Conservation (phyloP, 2,888 invertebrate species). For the Callinectes sapidus region DNA sequence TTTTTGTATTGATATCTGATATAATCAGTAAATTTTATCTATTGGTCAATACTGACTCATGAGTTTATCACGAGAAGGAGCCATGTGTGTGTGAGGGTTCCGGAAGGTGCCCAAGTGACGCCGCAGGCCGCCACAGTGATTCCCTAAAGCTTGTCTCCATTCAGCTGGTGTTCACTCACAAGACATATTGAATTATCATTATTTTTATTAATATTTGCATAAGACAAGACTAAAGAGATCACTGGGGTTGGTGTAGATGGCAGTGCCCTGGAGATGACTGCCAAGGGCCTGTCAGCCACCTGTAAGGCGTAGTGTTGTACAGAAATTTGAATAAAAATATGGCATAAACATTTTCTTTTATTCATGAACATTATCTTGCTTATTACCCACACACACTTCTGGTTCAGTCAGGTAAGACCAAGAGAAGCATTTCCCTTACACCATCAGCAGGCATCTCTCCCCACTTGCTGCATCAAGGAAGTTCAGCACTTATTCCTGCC, state of each 20-base stretch:
- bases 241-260: background rate
- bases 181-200: background rate
- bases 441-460: background rate
- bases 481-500: background rate
- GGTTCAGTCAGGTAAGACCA: background rate
- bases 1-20: slow-evolving; percentile 57
- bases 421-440: background rate
- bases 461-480: background rate
- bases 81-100: slow-evolving; percentile 8
- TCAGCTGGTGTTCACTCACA: slow-evolving; percentile 10
- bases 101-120: background rate
- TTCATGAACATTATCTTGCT: background rate
- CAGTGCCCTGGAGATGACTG: slow-evolving; percentile 3
- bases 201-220: slow-evolving; percentile 15
- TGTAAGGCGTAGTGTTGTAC: slow-evolving; percentile 62
- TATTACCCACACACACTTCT: background rate
- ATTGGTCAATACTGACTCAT: slow-evolving; percentile 40
- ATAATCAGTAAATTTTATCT: slow-evolving; percentile 55
- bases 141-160: background rate
- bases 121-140: background rate
- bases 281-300: slow-evolving; percentile 43
- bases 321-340: slow-evolving; percentile 63
- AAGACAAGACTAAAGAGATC: slow-evolving; percentile 31
- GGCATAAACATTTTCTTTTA: slow-evolving; percentile 49
- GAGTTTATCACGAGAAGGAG: slow-evolving; percentile 30